phyloP scores from a whole-genome alignment of 2,888 invertebrate species.

The Drosophila meridiana region DNA sequence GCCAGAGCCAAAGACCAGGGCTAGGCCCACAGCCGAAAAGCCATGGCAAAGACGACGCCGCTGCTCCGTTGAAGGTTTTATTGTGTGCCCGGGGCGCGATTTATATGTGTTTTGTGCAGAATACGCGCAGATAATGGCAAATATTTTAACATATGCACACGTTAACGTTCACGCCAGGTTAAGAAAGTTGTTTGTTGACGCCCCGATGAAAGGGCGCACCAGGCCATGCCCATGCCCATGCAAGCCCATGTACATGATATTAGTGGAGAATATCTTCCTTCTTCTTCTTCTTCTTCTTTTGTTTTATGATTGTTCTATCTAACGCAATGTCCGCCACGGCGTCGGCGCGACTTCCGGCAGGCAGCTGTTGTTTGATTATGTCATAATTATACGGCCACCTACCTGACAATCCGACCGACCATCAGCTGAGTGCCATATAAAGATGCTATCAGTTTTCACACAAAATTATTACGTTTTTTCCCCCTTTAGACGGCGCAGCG shows the following conservation, averaged over 20 bases:
- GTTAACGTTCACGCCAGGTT: constrained; percentile 52
- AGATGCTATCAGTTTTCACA: constrained; percentile 73
- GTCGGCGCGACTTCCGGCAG: constrained; percentile 58
- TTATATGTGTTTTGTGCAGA: constrained; percentile 57
- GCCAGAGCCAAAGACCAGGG: constrained; percentile 6
- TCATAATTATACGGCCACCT: constrained; percentile 65
- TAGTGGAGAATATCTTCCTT: constrained; percentile 6
- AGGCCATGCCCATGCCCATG: background rate
- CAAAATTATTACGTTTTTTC: constrained; percentile 67
- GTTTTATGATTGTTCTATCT: constrained; percentile 25
- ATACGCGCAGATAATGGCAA: constrained; percentile 63
- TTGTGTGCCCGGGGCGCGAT: constrained; percentile 59
- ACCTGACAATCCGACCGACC: constrained; percentile 21
- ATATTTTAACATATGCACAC: constrained; percentile 61
- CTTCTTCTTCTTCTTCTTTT: background rate
- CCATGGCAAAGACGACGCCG: constrained; percentile 20
- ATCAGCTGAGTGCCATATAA: constrained; percentile 44
- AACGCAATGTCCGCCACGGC: constrained; percentile 14
- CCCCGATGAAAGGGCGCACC: constrained; percentile 36
- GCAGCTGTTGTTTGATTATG: constrained; percentile 51
- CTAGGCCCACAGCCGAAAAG: constrained; percentile 12
- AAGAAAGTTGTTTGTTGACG: constrained; percentile 75
- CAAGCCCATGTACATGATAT: constrained; percentile 7
- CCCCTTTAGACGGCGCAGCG: constrained; percentile 15
- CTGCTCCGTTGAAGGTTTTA: constrained; percentile 70